These are phyloP conservation scores for Tragelaphus eurycerus DNA, from an alignment of 2,797 vertebrate genomes.

Conservation along the genomic window DNA sequence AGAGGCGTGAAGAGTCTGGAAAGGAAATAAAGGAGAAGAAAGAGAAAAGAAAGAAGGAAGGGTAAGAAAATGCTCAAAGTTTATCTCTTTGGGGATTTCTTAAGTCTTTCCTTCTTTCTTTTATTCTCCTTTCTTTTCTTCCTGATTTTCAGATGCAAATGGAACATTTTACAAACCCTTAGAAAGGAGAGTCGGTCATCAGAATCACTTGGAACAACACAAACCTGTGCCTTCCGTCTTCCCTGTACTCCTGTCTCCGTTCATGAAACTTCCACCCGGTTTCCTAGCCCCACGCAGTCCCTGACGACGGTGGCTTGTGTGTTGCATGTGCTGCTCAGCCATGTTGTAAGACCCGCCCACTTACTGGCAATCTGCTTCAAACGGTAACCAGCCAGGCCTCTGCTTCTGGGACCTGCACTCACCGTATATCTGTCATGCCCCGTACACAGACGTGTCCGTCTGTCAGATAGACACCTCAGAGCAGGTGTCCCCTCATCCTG, in stretches of 20 bases:
- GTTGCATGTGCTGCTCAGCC: constrained; percentile 79
- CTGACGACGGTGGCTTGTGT: constrained; percentile 82
- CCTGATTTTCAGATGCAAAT: constrained; percentile 73
- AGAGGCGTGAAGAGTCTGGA: background rate
- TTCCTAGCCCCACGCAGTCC: constrained; percentile 88
- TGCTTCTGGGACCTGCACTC: constrained; percentile 86
- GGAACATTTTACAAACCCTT: background rate
- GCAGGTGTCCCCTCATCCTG: constrained; percentile 88
- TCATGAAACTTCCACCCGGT: constrained; percentile 93
- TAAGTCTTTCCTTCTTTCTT: background rate
- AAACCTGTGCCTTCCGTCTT: constrained; percentile 88
- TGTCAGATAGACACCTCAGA: constrained; percentile 83
- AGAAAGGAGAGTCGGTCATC: constrained; percentile 81
- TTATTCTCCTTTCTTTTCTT: constrained; percentile 25
- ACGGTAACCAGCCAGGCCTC: constrained; percentile 88
- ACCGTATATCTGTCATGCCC: constrained; percentile 73
- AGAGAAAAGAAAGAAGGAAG: no score
- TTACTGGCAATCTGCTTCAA: constrained; percentile 83
- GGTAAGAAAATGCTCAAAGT: background rate
- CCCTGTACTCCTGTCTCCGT: constrained; percentile 87
- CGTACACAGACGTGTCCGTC: constrained; percentile 83
- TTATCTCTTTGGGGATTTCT: background rate
- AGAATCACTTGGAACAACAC: constrained; percentile 87
- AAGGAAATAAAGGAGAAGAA: background rate
- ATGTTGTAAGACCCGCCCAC: constrained; percentile 84